Conservation (phyloP, 2,888 invertebrate genomes). For the Mimas tiliae region DNA sequence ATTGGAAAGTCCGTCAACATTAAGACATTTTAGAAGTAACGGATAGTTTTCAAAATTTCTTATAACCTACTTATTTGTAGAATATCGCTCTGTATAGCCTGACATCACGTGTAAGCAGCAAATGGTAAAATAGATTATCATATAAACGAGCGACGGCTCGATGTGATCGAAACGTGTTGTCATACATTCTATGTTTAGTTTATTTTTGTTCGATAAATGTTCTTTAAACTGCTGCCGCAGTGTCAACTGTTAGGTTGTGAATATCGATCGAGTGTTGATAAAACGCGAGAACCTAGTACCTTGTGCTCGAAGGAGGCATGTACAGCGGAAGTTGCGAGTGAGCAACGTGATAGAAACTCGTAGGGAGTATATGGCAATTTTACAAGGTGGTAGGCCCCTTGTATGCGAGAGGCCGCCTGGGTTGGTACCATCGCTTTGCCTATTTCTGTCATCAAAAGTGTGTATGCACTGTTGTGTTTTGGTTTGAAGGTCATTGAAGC, state of each 20-base stretch:
- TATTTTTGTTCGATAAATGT: conserved; percentile 19
- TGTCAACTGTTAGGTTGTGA: neutral
- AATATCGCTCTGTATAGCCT: conserved; percentile 32
- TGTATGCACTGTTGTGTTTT: no score
- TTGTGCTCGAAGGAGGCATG: no score
- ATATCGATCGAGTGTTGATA: neutral
- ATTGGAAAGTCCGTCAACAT: neutral
- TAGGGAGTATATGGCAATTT: no score
- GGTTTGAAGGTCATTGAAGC: no score
- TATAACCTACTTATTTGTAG: conserved; percentile 4
- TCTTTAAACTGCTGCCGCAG: conserved; percentile 25
- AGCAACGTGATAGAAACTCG: no score
- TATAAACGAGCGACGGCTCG: conserved; percentile 47
- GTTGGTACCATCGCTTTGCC: no score
- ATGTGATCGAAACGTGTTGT: conserved; percentile 42
- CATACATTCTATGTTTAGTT: conserved; percentile 20
- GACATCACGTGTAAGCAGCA: conserved; percentile 44
- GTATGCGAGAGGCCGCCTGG: no score
- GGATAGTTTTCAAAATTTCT: neutral
- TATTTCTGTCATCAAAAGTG: no score
- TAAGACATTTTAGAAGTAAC: neutral
- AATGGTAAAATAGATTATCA: conserved; percentile 52
- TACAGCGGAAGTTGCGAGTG: no score
- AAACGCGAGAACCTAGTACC: no score
- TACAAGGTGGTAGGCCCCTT: no score